These are phyloP conservation scores for Papilio polyxenes DNA, from an alignment of 1,140 invertebrate species.

Conservation along the genomic window DNA sequence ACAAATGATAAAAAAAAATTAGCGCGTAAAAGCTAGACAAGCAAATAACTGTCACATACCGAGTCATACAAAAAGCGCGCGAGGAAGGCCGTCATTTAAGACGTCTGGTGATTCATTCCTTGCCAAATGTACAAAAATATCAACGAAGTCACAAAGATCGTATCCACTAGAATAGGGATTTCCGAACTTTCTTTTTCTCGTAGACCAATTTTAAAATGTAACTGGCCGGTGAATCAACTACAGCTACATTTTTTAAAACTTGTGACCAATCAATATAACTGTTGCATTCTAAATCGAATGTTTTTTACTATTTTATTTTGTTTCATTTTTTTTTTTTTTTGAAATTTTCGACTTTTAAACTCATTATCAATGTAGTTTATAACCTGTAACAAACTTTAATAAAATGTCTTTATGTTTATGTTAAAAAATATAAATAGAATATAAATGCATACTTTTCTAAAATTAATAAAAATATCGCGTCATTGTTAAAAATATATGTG, in stretches of 20 bases:
- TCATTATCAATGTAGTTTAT: neutral
- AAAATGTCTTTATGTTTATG: neutral
- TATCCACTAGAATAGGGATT: neutral
- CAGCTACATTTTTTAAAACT: too few species aligned
- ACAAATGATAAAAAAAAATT: neutral
- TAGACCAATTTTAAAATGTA: too few species aligned
- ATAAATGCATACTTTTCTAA: neutral
- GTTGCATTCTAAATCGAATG: too few species aligned
- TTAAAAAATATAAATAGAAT: neutral
- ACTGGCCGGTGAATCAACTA: too few species aligned
- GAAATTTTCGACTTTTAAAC: neutral
- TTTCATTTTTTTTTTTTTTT: too few species aligned
- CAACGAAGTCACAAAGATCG: neutral
- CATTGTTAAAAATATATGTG: neutral
- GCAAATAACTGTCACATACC: neutral
- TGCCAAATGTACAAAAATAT: conserved; percentile 26
- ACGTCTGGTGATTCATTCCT: conserved; percentile 25
- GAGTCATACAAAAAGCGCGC: neutral
- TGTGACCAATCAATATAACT: too few species aligned
- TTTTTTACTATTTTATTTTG: too few species aligned
- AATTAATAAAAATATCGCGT: neutral
- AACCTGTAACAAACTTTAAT: neutral
- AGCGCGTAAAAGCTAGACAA: neutral
- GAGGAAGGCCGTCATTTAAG: conserved; percentile 23
- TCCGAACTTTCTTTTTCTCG: too few species aligned